Base-by-base conservation (phyloP, 2,888 invertebrate species). In the Caenorhabditis auriculariae region DNA sequence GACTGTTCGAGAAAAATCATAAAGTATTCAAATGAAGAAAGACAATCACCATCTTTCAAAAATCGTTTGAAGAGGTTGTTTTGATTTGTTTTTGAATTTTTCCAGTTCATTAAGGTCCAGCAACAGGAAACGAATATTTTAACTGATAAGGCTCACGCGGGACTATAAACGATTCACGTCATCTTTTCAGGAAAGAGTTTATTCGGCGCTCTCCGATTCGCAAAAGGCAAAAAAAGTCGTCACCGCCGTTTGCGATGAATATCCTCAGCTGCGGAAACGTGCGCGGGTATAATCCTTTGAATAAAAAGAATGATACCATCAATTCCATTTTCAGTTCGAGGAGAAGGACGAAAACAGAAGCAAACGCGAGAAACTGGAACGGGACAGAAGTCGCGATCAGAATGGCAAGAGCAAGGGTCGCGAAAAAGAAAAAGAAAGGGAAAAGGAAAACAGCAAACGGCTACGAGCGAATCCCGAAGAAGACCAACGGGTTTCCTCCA, bases 241-340 rank as follows among this genome's bases (percentile, higher is more conserved):
- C 47, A 44, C 50, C 26, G 69, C 65, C 2, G 53, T 72, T 21
- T 60, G 64, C 28, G 53, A 61, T 26, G 32, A 51, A 7, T 68
- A 64, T 45, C 60, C 72, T 9, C 68, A 72, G 39, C 46, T 72
- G 41, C 51, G 66, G 27, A 72, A 72, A 39, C 47, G 64, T 35
- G 52, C 59, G n/a, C 51, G 47, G 37, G 60, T 63, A 17, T 9
- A 29, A 41, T 17, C 6, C 7, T 44, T 44, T 19, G 2, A 15
- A 24, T 26, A n/a, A 19, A 23, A 24, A 12, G 9, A 26, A 44
- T 23, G 9, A 12, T 41, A 19, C n/a, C 19, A 41, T 41, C 9
- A 45, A 45, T 27, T 7, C 4, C 45, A 17, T 28, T 45, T 51
- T 26, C 39, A 64, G 44, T 56, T 49, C 38, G 66, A 66, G 27